These are phyloP conservation scores for Dichetophora obliterata DNA, from an alignment of 2,888 invertebrate species.

Conservation along the genomic window DNA sequence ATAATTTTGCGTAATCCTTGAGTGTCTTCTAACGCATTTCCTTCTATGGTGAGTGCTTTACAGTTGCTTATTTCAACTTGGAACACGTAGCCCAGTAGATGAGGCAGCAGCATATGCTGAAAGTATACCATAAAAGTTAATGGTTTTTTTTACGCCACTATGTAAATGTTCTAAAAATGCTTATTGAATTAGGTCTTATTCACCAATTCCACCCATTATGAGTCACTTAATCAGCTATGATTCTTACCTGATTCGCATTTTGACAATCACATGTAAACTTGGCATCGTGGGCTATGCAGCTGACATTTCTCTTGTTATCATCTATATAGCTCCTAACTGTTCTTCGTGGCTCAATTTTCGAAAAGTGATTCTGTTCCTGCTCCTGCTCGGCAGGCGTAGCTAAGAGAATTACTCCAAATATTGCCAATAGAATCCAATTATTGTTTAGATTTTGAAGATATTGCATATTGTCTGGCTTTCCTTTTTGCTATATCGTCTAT, in stretches of 20 bases:
- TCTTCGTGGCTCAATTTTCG: too few relatives aligned
- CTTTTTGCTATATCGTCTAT: not conserved
- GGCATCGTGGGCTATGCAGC: constrained; percentile 63
- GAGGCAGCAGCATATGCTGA: constrained; percentile 75
- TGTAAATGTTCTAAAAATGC: too few relatives aligned
- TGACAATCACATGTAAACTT: constrained; percentile 68
- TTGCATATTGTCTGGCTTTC: not conserved
- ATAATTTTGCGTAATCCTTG: constrained; percentile 75
- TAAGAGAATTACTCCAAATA: constrained; percentile 1
- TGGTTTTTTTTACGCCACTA: not conserved
- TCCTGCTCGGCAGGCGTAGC: not conserved
- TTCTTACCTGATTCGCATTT: constrained; percentile 64
- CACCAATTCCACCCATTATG: too few relatives aligned
- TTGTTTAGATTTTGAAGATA: not conserved
- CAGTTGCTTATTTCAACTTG: constrained; percentile 79
- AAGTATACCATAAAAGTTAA: constrained; percentile 38
- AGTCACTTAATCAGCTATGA: not conserved
- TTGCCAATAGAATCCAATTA: constrained; percentile 34
- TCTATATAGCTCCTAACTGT: not conserved
- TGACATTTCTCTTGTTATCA: constrained; percentile 54
- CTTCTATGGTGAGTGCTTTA: constrained; percentile 73
- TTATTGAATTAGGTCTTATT: too few relatives aligned
- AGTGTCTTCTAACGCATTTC: constrained; percentile 75
- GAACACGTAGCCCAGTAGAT: constrained; percentile 65
- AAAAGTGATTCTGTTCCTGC: too few relatives aligned